Evolutionary conservation across 2,888 invertebrate genomes (phyloP).

Genomic region (Ormia ochracea): DNA sequence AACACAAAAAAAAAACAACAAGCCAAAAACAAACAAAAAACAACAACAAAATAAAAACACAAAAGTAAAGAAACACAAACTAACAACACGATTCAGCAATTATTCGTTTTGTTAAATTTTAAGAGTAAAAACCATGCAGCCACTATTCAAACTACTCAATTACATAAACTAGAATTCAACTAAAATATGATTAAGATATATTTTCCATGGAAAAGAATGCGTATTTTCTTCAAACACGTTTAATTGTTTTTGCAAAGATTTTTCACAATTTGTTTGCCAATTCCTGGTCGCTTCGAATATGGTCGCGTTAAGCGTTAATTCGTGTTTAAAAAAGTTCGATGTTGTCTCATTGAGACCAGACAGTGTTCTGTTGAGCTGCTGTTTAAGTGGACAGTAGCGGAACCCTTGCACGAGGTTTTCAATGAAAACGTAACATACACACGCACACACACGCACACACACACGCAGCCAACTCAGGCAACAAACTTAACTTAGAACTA

Average conservation of each 20-base stretch:
- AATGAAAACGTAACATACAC: conserved; percentile 11
- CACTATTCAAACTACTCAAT: conserved; percentile 53
- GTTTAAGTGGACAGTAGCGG: conserved; percentile 67
- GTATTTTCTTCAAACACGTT: conserved; percentile 18
- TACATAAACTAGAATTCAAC: conserved; percentile 25
- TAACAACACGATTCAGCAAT: too few relatives aligned
- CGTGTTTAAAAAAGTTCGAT: conserved; percentile 64
- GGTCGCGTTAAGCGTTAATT: conserved; percentile 12
- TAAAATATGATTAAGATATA: background rate
- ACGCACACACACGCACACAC: background rate
- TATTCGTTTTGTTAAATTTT: background rate
- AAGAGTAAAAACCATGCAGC: conserved; percentile 2
- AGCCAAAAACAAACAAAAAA: conserved; percentile 18
- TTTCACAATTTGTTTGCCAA: background rate
- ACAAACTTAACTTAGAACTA: background rate
- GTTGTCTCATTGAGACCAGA: conserved; percentile 75
- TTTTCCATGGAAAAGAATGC: background rate
- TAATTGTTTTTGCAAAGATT: too few relatives aligned
- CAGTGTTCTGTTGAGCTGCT: conserved; percentile 74
- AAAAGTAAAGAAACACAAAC: conserved; percentile 24
- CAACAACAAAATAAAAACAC: background rate
- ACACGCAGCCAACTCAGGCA: background rate
- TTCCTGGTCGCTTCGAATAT: background rate
- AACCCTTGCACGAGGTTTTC: conserved; percentile 65
- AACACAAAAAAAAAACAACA: conserved; percentile 5